Evolutionary conservation across 2,888 invertebrate genomes (phyloP).

Genomic region (Eulithis testata): DNA sequence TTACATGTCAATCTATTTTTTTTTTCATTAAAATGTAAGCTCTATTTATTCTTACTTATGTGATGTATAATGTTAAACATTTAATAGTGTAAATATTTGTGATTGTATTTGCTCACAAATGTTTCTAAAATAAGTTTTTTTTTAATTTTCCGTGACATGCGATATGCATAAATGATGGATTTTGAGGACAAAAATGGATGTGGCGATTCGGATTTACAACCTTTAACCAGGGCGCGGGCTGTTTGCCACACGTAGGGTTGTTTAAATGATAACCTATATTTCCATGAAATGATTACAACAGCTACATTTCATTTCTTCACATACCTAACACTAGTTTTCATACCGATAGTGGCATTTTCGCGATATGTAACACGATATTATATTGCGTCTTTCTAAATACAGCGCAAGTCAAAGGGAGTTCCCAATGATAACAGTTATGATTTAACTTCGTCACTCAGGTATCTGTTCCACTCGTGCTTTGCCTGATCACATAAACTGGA

Average conservation of each 20-base stretch:
- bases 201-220: conserved; percentile 39
- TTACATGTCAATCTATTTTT: conserved; percentile 75
- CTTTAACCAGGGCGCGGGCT: conserved; percentile 28
- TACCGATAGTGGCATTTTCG: conserved; percentile 57
- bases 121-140: conserved; percentile 65
- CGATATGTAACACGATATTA: conserved; percentile 64
- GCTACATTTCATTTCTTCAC: conserved; percentile 49
- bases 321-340: conserved; percentile 53
- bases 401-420: conserved; percentile 43
- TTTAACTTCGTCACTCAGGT: conserved; percentile 64
- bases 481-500: conserved; percentile 80
- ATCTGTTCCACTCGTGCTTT: conserved; percentile 78
- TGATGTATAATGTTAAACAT: conserved; percentile 79
- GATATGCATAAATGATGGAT: conserved; percentile 58
- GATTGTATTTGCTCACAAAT: conserved; percentile 70
- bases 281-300: conserved; percentile 28
- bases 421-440: conserved; percentile 25
- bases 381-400: conserved; percentile 51
- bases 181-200: conserved; percentile 42
- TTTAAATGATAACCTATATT: conserved; percentile 40
- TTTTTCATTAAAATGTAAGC: conserved; percentile 80
- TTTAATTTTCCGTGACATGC: conserved; percentile 57
- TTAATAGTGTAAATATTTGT: conserved; percentile 83
- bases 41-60: conserved; percentile 79
- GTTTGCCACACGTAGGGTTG: conserved; percentile 20